Base-by-base conservation (phyloP, 2,797 vertebrate species). In the Gymnothorax reevesii region DNA sequence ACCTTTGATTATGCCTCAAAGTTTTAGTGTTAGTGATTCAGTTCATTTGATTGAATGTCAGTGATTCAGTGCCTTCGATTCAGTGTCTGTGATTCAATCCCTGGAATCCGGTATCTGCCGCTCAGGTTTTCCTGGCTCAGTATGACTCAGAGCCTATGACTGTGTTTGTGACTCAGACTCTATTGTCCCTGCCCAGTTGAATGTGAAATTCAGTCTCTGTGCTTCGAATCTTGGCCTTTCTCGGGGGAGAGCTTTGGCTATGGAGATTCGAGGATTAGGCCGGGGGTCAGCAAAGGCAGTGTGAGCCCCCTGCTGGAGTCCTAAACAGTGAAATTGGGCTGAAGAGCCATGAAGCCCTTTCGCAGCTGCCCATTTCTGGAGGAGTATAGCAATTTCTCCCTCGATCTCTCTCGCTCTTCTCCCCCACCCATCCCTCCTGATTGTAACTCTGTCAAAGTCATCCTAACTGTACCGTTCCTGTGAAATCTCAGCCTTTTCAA, bases 231-330 rank as follows among this genome's bases (percentile, higher is more conserved):
- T n/a, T 69, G 64, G 64, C 64, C 64, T 69, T n/a, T 69, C 22
- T 92, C 92, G 93, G 88, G 88, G 91, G 88, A 86, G 83, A 82
- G 88, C 7, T 3, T 9, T 57, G 54, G 27, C 66, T 54, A 71
- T 27, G 27, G 13, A 27, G 33, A 88, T 84, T 2, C 1, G 0
- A 86, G 91, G 88, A 83, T 86, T 91, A 88, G 90, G 88, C 85
- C 93, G 87, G 85, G 89, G 88, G 73, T 88, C 87, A 83, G 88
- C n/a, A 60, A 0, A 64, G 85, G 10, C 83, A 85, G 80, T 42
- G 85, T 54, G 25, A 86, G 91, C 88, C 91, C 87, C 82, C 83
- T 13, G 0, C 71, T 1, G 60, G 89, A 83, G 77, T 0, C 12
- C 82, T 83, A 85, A 9, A 22, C 85, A 75, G 82, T 79, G 88